Evolutionary conservation across 2,888 invertebrate species (phyloP), one percentile per base, ranked within the genome.

Genomic region (Metacarcinus magister): DNA sequence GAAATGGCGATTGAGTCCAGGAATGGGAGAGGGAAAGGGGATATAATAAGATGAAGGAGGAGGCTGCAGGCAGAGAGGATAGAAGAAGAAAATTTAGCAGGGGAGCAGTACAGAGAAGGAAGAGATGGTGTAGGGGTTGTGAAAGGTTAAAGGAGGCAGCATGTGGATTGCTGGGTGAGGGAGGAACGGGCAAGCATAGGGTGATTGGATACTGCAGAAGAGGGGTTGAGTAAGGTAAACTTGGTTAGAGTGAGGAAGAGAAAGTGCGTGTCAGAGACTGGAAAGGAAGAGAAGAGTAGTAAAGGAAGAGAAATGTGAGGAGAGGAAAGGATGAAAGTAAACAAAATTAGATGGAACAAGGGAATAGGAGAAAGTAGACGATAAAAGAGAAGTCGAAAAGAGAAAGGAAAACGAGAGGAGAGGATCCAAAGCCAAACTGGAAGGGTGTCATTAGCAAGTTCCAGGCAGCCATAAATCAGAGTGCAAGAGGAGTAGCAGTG

Each of bases 381-480:
- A 75, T 4, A 82, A 28, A 10, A 1, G 19, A 82, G 82, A 19
- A n/a, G n/a, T 19, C 5, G n/a, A n/a, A n/a, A 16, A n/a, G 67
- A 67, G 67, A n/a, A 67, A 67, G 5, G 5, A 5, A 19, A n/a
- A 67, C 16, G 67, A n/a, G 67, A 67, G 23, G n/a, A n/a, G n/a
- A 67, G 67, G n/a, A 32, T 82, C 32, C 32, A 28, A 8, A 28
- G 10, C 10, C 32, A 82, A 82, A 32, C 32, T 82, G 28, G 82
- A 32, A 82, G 32, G 82, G 82, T 82, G 82, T 82, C 82, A 82
- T 82, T 82, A 82, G 82, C 32, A 32, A 32, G 82, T 82, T 82
- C 4, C 10, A 5, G 32, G 32, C 0, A 13, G 82, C 82, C 82
- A 32, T 82, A 82, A 82, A 82, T 82, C 82, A 82, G 1, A 32